These are phyloP conservation scores for Camponotus pennsylvanicus DNA, from an alignment of 1,140 invertebrate genomes.

Conservation along the genomic window DNA sequence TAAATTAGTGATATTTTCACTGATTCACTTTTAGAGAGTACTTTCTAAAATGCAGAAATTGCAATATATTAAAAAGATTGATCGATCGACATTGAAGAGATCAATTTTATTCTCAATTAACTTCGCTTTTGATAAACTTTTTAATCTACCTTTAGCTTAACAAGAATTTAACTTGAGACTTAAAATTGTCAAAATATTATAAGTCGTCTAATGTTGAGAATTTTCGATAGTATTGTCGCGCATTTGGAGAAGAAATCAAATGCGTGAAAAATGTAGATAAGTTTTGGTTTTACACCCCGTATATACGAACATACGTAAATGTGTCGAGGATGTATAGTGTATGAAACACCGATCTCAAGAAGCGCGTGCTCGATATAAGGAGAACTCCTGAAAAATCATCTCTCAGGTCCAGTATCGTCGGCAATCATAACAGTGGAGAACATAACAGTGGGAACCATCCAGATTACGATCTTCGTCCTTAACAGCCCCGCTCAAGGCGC, in stretches of 20 bases:
- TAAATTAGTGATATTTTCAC: too few species aligned
- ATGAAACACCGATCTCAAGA: neutral
- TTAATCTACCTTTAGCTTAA: neutral
- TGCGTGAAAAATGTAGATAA: neutral
- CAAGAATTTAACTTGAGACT: neutral
- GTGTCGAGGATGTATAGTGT: neutral
- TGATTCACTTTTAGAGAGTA: too few species aligned
- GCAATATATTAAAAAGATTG: neutral
- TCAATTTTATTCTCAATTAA: neutral
- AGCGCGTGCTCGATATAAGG: neutral
- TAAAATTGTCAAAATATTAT: neutral
- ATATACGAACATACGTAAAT: neutral
- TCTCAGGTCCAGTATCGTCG: neutral
- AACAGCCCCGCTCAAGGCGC: slow-evolving; percentile 49
- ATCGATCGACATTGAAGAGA: neutral
- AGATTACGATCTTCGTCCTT: slow-evolving; percentile 47
- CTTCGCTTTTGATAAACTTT: neutral
- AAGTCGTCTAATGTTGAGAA: neutral
- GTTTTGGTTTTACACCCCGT: neutral
- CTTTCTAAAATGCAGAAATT: neutral
- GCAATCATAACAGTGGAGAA: slow-evolving; percentile 21
- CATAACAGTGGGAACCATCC: neutral
- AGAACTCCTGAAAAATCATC: slow-evolving; percentile 22
- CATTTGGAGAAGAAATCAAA: neutral
- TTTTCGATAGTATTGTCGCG: neutral